A percentile compares a stretch with the other conserved stretches of the same genome.
These are phyloP conservation scores for Rhinichthys klamathensis DNA, from an alignment of 2,113 vertebrate species.

Conservation along the genomic window DNA sequence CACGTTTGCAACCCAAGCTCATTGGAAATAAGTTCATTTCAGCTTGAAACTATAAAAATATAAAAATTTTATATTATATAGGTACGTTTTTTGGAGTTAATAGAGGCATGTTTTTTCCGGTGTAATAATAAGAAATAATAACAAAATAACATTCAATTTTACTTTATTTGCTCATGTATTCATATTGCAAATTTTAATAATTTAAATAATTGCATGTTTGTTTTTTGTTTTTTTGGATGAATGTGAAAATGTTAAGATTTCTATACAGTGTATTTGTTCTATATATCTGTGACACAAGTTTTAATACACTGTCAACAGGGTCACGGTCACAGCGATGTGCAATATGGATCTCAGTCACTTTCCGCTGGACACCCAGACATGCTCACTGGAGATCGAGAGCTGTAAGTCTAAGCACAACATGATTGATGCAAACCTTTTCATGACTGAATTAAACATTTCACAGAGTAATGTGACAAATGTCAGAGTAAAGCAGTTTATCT, in stretches of 20 bases:
- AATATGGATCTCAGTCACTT: conserved; percentile 96
- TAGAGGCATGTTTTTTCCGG: too few relatives aligned
- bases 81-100: too few relatives aligned
- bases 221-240: too few relatives aligned
- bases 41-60: too few relatives aligned
- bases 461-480: background rate
- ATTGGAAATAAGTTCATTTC: too few relatives aligned
- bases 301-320: conserved; percentile 71
- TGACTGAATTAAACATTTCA: background rate
- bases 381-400: conserved; percentile 94
- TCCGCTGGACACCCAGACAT: conserved; percentile 91
- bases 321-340: conserved; percentile 94
- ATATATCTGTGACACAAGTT: background rate
- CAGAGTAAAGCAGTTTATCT: background rate
- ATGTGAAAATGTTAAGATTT: background rate
- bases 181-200: too few relatives aligned
- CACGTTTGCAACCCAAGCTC: too few relatives aligned
- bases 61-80: too few relatives aligned
- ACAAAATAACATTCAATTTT: background rate
- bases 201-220: too few relatives aligned
- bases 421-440: background rate
- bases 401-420: conserved; percentile 78
- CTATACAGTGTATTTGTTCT: background rate
- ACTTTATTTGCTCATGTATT: background rate
- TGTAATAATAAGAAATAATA: too few relatives aligned